A percentile compares a stretch with the other conserved stretches of the same genome.
Evolutionary conservation across 2,888 invertebrate species (phyloP).

Genomic region (Cataglyphis altisquamis): DNA sequence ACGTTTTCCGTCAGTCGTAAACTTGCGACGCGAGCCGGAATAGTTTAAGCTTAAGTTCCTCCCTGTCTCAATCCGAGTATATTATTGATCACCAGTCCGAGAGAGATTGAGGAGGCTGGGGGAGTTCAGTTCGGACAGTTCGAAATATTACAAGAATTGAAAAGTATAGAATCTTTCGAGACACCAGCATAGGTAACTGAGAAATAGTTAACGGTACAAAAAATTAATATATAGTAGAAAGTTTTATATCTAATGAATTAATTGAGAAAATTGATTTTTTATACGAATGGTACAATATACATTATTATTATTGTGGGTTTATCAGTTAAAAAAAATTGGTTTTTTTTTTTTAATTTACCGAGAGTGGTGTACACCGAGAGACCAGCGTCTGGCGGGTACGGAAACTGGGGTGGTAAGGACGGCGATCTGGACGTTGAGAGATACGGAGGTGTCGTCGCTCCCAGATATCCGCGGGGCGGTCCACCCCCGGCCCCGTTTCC

Average conservation of each 20-base stretch:
- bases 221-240: neutral
- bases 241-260: neutral
- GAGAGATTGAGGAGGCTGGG: conserved; percentile 30
- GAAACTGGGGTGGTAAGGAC: conserved; percentile 91
- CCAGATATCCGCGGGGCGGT: conserved; percentile 88
- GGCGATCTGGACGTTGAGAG: conserved; percentile 91
- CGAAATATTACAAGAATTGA: neutral
- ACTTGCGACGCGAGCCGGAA: conserved; percentile 7
- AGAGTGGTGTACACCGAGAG: conserved; percentile 94
- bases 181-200: neutral
- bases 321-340: no score
- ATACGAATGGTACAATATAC: no score
- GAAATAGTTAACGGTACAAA: neutral
- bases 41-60: conserved; percentile 34
- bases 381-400: conserved; percentile 92
- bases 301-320: no score
- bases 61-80: neutral
- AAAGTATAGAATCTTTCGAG: neutral
- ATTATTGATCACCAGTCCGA: conserved; percentile 34
- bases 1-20: conserved; percentile 46
- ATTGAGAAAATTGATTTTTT: neutral
- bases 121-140: neutral
- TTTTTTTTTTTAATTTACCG: conserved; percentile 88
- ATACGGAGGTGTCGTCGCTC: conserved; percentile 93
- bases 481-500: conserved; percentile 86